Evolutionary conservation across 2,797 vertebrate genomes (phyloP), one percentile per base, ranked within the genome.

Genomic region (Neostethus bicornis): DNA sequence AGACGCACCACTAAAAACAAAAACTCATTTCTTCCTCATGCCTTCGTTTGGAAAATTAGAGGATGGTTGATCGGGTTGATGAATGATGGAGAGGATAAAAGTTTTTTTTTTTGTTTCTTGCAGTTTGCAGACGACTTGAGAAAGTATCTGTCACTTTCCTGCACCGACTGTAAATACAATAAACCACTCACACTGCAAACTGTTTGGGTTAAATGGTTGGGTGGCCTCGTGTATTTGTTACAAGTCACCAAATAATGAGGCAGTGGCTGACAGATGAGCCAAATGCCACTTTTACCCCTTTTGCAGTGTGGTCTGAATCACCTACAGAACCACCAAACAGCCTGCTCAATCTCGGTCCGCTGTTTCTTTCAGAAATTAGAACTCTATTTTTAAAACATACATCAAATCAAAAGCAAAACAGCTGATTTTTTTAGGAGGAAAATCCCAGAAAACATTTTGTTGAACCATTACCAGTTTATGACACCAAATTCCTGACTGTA

Each of bases 401-500:
- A 38, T 16, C 4, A 21, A 7, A 39, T 4, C 21, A 51, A 23
- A 57, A 24, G 19, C 4, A 32, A 3, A 1, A 1, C 44, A 49
- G 17, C 6, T 34, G 2, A 17, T 4, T 4, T 21, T 7, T n/a
- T 45, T 32, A 39, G 1, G 35, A 51, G 26, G 31, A 29, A n/a
- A 45, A 56, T 24, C 26, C 16, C 17, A 56, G 26, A 50, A 19
- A 59, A 70, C 4, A 51, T 14, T 50, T 8, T 17, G 17, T 45
- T 21, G 41, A 4, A 39, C 17, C 13, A 16, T 51, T 42, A 16
- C 23, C 32, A 19, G 20, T 69, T 67, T 73, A 64, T 19, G 47
- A 25, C 31, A 6, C 58, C 29, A 38, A 39, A 76, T 75, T 85
- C 73, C 78, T 61, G 66, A 35, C 48, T 58, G 52, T 75, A 21